Evolutionary conservation across 2,888 invertebrate genomes (phyloP).

Genomic region (Iphiclides podalirius): DNA sequence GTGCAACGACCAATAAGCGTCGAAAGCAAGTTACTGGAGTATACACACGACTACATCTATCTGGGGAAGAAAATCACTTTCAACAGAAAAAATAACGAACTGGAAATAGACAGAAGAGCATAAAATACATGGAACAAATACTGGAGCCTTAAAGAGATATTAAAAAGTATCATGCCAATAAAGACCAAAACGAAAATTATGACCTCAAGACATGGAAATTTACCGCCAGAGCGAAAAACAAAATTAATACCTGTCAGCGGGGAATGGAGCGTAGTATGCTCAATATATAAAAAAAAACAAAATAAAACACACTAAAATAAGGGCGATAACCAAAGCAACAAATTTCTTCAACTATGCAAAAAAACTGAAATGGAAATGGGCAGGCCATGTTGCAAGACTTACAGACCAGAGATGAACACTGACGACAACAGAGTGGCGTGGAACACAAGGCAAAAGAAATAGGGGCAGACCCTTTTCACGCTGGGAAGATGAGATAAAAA

Average conservation of each 20-base stretch:
- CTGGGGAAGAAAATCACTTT: conserved; percentile 27
- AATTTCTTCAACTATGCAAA: too few species aligned
- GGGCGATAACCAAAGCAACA: background rate
- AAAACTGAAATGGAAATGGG: too few species aligned
- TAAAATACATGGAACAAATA: conserved; percentile 33
- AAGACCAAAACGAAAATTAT: conserved; percentile 29
- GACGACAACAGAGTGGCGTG: too few species aligned
- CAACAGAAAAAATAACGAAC: conserved; percentile 13
- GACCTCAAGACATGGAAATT: too few species aligned
- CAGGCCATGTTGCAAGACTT: too few species aligned
- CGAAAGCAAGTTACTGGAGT: conserved; percentile 11
- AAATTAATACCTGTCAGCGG: conserved; percentile 17
- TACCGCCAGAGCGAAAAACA: conserved; percentile 21
- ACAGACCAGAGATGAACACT: too few species aligned
- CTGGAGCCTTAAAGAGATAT: conserved; percentile 28
- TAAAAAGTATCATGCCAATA: conserved; percentile 27
- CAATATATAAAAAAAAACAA: conserved; percentile 8
- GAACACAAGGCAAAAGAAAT: too few species aligned
- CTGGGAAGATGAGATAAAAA: too few species aligned
- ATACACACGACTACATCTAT: conserved; percentile 18
- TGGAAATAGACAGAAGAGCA: too few species aligned
- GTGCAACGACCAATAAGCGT: conserved; percentile 18
- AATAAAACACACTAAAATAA: background rate
- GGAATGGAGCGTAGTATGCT: conserved; percentile 18
- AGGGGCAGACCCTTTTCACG: too few species aligned